A percentile compares a stretch with the other conserved stretches of the same genome.
Evolutionary conservation across 2,797 vertebrate genomes (phyloP).

Genomic region (Leucoraja ocellata): DNA sequence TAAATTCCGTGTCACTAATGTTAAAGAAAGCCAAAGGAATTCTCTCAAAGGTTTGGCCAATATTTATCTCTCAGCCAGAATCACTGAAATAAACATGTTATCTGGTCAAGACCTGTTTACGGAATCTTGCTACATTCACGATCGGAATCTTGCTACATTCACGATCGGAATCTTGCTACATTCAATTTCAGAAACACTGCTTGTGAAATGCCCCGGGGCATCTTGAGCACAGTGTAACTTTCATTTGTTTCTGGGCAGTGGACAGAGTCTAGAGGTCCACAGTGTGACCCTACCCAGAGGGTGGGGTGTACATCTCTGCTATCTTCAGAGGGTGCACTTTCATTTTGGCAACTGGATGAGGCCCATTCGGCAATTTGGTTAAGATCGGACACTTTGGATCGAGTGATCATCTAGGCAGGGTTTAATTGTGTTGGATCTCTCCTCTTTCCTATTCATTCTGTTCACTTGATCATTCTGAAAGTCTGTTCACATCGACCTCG

Average conservation of each 20-base stretch:
- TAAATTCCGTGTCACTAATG: not conserved
- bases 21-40: not conserved
- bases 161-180: not conserved
- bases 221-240: not conserved
- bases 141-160: not conserved
- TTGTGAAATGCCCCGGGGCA: not conserved
- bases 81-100: not conserved
- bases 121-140: not conserved
- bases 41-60: not conserved
- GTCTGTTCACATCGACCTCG: not conserved
- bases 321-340: not conserved
- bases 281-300: not conserved
- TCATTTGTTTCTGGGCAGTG: not conserved
- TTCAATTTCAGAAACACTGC: not conserved
- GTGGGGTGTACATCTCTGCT: not conserved
- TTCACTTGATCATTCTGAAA: not conserved
- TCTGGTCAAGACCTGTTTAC: not conserved
- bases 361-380: not conserved
- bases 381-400: not conserved
- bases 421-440: not conserved
- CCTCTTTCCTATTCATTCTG: not conserved
- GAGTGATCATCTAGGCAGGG: not conserved
- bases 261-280: not conserved
- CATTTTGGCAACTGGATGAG: not conserved
- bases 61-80: not conserved